Base-by-base conservation (phyloP, 1,140 invertebrate genomes). In the Cydia pomonella region DNA sequence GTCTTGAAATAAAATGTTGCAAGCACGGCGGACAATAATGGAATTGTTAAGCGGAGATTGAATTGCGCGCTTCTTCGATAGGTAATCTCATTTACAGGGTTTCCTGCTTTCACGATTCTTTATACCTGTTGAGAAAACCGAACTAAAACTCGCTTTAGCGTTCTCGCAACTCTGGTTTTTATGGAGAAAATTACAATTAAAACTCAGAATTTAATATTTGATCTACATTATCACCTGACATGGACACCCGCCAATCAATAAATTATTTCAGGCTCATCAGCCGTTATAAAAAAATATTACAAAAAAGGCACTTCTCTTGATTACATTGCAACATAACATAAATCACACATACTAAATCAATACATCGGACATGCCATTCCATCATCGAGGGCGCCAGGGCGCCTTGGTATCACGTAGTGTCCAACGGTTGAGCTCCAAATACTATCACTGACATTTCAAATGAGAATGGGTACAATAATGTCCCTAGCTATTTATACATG, bases 1-100 rank as follows among this genome's bases (percentile, higher is more conserved):
- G 72, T 53, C 73, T 78, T 73, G 79, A 82, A 80, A 83, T 79
- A 82, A 41, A 80, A 76, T 72, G 71, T 47, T 72, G 38, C 71
- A 72, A 47, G 21, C 33, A 50, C 53, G 53, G 5, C 33, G 64
- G 25, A 29, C 33, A 29, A 69, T 69, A 27, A 38, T 38, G 25
- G 33, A 38, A 16, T 27, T 29, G 33, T 69, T 59, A 23, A 4
- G 53, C 53, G 53, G 53, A 50, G 47, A 59, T 59, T 23, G 53
- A 59, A 59, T 59, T 59, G 53, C 53, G 53, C 53, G 18, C 53
- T 59, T 23, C 53, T 23, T 59, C 53, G 18, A 23, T 59, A 59
- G 7, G 53, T 23, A 59, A 59, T 59, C 18, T 59, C 16, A 23
- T 59, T 18, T 59, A 18, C 13, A 44, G 18, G 7, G 18, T 21